These are phyloP conservation scores for Drosophila rubida DNA, from an alignment of 2,888 invertebrate genomes.

Conservation along the genomic window DNA sequence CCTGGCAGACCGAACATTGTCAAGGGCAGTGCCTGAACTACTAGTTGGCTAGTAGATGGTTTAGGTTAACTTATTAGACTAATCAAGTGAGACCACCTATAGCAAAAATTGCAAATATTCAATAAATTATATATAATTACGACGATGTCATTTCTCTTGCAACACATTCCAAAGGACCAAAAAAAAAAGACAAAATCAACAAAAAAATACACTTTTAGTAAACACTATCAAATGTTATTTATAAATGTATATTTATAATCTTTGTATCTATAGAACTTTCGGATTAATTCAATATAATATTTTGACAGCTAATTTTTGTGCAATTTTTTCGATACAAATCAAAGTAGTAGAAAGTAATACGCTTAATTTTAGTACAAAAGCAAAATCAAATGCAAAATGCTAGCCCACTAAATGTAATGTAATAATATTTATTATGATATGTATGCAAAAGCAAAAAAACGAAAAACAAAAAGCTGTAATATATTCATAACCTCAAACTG, in stretches of 20 bases:
- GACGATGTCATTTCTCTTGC: conserved; percentile 41
- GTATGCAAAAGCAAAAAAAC: conserved; percentile 26
- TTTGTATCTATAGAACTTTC: conserved; percentile 15
- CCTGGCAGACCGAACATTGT: conserved; percentile 9
- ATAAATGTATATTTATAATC: conserved; percentile 25
- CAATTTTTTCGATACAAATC: conserved; percentile 42
- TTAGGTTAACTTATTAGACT: conserved; percentile 18
- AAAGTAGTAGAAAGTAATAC: conserved; percentile 60
- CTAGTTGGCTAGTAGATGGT: conserved; percentile 17
- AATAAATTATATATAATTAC: neutral
- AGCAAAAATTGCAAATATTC: conserved; percentile 30
- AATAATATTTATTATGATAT: conserved; percentile 62
- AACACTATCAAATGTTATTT: conserved; percentile 43
- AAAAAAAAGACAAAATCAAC: neutral
- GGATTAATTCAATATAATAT: conserved; percentile 19
- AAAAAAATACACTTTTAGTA: conserved; percentile 3
- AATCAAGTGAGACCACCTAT: conserved; percentile 51
- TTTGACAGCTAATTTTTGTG: conserved; percentile 44
- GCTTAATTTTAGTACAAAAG: conserved; percentile 82
- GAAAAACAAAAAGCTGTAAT: conserved; percentile 8
- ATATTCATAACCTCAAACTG: conserved; percentile 33
- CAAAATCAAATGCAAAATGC: conserved; percentile 51
- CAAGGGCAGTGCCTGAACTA: conserved; percentile 21
- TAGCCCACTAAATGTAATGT: conserved; percentile 66
- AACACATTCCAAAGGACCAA: conserved; percentile 83